phyloP scores from a whole-genome alignment of 2,888 invertebrate species.

The Papilio elwesi region DNA sequence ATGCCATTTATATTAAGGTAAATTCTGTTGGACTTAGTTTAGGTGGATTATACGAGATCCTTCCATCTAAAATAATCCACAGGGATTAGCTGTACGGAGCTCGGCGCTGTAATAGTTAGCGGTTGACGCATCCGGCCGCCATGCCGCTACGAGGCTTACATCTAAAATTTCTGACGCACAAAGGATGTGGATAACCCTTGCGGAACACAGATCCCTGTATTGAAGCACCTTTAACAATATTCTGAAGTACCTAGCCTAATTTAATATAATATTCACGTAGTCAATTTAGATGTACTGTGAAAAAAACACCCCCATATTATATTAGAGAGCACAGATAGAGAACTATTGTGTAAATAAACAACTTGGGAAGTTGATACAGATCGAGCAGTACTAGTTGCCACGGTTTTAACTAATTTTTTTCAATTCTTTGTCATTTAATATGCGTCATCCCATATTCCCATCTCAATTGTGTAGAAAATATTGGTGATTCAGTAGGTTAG shows the following conservation, averaged over 20 bases:
- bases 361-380: too few species aligned
- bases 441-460: too few species aligned
- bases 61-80: conserved; percentile 46
- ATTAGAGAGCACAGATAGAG: too few species aligned
- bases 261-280: conserved; percentile 22
- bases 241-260: conserved; percentile 20
- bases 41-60: conserved; percentile 35
- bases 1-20: conserved; percentile 33
- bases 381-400: too few species aligned
- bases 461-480: too few species aligned
- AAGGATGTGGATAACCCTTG: conserved; percentile 48
- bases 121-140: conserved; percentile 48
- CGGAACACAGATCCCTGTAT: conserved; percentile 32
- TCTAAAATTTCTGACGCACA: conserved; percentile 47
- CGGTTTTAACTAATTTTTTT: too few species aligned
- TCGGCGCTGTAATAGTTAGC: conserved; percentile 45
- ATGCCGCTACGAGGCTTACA: conserved; percentile 44
- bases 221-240: conserved; percentile 33
- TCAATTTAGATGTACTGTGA: background rate
- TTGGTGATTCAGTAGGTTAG: too few species aligned
- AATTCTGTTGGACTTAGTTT: conserved; percentile 32
- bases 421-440: too few species aligned
- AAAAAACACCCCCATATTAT: too few species aligned
- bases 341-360: too few species aligned
- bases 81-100: conserved; percentile 45